Evolutionary conservation across 2,113 vertebrate species (phyloP).

Genomic region (Lota lota): DNA sequence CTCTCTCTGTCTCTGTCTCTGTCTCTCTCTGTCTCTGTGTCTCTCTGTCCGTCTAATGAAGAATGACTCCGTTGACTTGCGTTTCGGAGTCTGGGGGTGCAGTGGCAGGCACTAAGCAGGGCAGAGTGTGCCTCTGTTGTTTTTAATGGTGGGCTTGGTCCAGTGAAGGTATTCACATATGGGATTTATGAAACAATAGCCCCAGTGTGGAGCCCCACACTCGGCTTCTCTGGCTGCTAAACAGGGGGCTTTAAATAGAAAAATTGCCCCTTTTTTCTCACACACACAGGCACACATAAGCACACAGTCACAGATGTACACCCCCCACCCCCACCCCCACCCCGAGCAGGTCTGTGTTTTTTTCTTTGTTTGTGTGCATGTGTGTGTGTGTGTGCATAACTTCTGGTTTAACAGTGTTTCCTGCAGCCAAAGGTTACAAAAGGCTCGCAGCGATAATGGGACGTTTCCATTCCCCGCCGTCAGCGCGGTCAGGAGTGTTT

Average conservation of each 20-base stretch:
- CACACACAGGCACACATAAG: too few species aligned
- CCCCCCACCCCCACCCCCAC: too few species aligned
- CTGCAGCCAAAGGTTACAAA: slow-evolving; percentile 44
- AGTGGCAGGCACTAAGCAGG: slow-evolving; percentile 58
- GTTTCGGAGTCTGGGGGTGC: slow-evolving; percentile 42
- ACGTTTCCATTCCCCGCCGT: slow-evolving; percentile 28
- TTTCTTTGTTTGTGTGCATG: background rate
- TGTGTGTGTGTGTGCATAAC: background rate
- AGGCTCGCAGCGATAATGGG: slow-evolving; percentile 21
- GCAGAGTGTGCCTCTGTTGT: slow-evolving; percentile 56
- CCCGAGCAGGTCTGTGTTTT: background rate
- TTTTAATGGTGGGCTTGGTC: slow-evolving; percentile 59
- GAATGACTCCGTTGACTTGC: slow-evolving; percentile 31
- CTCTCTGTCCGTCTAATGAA: slow-evolving; percentile 10
- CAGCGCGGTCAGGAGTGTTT: slow-evolving; percentile 15
- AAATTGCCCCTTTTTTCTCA: slow-evolving; percentile 42
- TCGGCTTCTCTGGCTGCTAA: slow-evolving; percentile 58
- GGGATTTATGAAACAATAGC: slow-evolving; percentile 74
- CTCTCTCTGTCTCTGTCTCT: too few species aligned
- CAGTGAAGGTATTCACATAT: slow-evolving; percentile 72
- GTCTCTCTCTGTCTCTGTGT: too few species aligned
- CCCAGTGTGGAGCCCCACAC: slow-evolving; percentile 69
- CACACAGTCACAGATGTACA: too few species aligned
- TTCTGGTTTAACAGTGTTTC: slow-evolving; percentile 61
- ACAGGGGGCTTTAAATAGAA: slow-evolving; percentile 69